Base-by-base conservation (phyloP, 2,113 vertebrate species). In the Brachypodius melanocephalos region DNA sequence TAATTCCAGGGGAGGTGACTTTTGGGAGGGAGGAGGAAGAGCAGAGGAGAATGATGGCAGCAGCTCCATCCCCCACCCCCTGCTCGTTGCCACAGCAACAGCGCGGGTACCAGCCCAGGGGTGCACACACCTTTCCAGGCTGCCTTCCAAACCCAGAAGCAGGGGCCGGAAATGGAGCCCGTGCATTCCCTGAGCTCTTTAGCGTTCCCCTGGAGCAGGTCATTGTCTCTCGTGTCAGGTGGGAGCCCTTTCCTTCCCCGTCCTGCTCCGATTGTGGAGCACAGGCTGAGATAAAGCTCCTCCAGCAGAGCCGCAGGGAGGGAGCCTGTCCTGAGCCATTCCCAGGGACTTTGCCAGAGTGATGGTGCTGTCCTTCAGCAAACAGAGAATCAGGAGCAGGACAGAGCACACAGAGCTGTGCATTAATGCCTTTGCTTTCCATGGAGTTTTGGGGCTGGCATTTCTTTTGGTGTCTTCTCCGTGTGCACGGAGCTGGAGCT, bases 211-310 rank as follows among this genome's bases (percentile, higher is more conserved):
- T 45, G 63, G 54, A 90, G 90, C 91, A 73, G 69, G 88, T 40
- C 45, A 48, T 81, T 97, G 90, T 84, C 91, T 93, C 88, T 85
- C 6, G 1, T 49, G 89, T 72, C 94, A 90, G 88, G 86, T 8
- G 67, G 85, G 72, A 82, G 69, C 43, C 49, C 52, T 29, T 12
- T 22, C 81, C 72, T 80, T 40, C 48, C 58, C 52, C 15, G 7
- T 9, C 52, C 34, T 20, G 7, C 15, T 57, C 74, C 0, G 4
- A 69, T 1, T 0, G 79, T 8, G 1, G 88, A 19, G 75, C 74
- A 34, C 78, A 85, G 36, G 58, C 72, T 63, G 24, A 94, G 96
- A 94, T 95, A 93, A 96, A 92, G 77, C 57, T 89, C 91, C 91
- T 75, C 17, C 2, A 31, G 58, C 8, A n/a, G 93, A 84, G 86